phyloP scores from a whole-genome alignment of 2,888 invertebrate genomes.

The Tillus elongatus region DNA sequence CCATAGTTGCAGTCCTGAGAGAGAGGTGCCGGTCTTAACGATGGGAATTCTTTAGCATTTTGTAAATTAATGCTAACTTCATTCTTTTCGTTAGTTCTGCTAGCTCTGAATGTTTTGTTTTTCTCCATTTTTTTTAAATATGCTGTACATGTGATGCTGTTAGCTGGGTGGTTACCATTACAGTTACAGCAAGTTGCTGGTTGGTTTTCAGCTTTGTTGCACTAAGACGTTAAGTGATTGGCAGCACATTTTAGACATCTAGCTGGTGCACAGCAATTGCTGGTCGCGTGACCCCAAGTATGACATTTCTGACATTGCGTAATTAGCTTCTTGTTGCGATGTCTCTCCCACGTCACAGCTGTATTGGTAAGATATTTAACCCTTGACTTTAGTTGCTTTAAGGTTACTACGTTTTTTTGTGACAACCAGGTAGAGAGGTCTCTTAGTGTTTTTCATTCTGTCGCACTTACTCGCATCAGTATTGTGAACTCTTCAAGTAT shows the following conservation, averaged over 20 bases:
- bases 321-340: not conserved
- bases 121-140: conserved; percentile 1
- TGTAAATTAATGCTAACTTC: no score
- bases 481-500: conserved; percentile 4
- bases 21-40: no score
- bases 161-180: not conserved
- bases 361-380: conserved; percentile 2
- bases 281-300: conserved; percentile 8
- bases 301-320: conserved; percentile 7
- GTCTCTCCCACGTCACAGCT: conserved; percentile 6
- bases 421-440: conserved; percentile 5
- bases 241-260: conserved; percentile 1
- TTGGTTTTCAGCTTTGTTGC: not conserved
- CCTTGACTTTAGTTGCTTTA: not conserved
- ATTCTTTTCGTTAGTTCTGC: no score
- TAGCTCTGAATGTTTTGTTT: not conserved
- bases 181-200: not conserved
- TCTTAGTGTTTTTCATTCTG: conserved; percentile 4
- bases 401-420: not conserved
- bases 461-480: not conserved
- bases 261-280: conserved; percentile 1
- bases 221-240: not conserved
- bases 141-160: not conserved
- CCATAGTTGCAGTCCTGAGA: no score
- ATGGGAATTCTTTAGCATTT: no score